Evolutionary conservation across 2,797 vertebrate species (phyloP), one percentile per base, ranked within the genome.

Genomic region (Rhynchonycteris naso): DNA sequence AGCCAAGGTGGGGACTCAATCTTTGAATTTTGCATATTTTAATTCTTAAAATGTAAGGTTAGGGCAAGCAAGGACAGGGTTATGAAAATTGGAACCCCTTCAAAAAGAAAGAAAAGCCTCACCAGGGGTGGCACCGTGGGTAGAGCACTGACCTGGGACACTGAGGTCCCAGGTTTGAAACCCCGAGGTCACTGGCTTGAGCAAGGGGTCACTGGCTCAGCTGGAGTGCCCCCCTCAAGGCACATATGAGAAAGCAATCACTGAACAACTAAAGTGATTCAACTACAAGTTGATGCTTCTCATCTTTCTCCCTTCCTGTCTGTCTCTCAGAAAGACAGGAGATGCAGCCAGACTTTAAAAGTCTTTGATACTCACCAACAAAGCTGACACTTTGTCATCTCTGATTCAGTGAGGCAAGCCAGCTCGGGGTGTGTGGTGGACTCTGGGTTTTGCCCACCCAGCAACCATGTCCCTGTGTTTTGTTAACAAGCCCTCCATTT

Each of bases 361-460:
- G 26, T 69, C 52, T 61, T 30, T 13, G 2, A 75, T 24, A 86
- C 22, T 83, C 19, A 26, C 69, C 47, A 68, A 33, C 56, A 50
- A 93, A 82, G 56, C 15, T 59, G 74, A 66, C 9, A 4, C 74
- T 7, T 11, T 24, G 24, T 22, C 4, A 30, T 58, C 18, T 79
- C 47, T 50, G 89, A 26, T 81, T 74, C 63, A 90, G 66, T 33
- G 13, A 92, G 59, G 85, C 35, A 84, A 95, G 52, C 33, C 88
- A 69, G 71, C 19, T 50, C n/a, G 24, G 26, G 7, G 28, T 52
- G n/a, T 38, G 7, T 13, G 19, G 16, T 22, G 22, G 43, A 33
- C 7, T 11, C 35, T 7, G 61, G 58, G 7, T 7, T 79, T 38
- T 35, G 59, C 66, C 76, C 59, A 47, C 26, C 63, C 65, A 83